Conservation (phyloP, 2,113 vertebrate genomes). For the Phainopepla nitens region DNA sequence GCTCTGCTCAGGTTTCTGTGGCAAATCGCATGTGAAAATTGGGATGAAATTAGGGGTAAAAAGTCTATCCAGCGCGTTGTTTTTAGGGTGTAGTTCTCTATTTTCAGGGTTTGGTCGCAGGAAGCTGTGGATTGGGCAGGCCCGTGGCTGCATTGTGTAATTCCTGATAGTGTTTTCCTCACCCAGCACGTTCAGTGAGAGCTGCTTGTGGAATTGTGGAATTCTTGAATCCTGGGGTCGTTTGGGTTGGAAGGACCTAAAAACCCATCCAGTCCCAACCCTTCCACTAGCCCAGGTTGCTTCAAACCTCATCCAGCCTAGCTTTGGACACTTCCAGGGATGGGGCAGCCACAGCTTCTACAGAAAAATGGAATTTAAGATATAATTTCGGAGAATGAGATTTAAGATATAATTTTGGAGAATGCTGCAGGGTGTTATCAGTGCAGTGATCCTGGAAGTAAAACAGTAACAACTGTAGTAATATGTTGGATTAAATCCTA, state of each 20-base stretch:
- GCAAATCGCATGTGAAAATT: accelerated
- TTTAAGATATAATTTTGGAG: not conserved
- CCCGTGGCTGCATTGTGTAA: accelerated
- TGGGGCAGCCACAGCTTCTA: not conserved
- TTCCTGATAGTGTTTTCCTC: accelerated
- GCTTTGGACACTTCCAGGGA: not conserved
- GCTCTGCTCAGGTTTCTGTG: accelerated
- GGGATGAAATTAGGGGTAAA: accelerated
- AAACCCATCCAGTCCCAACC: not conserved
- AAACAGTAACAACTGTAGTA: accelerated
- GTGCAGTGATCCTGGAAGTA: not conserved
- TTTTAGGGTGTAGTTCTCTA: not conserved
- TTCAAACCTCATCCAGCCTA: accelerated
- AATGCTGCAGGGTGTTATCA: accelerated
- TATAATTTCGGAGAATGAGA: not conserved
- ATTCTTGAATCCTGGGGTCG: not conserved
- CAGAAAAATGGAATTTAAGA: not conserved
- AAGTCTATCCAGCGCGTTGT: accelerated
- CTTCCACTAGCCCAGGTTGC: not conserved
- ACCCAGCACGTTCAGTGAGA: accelerated
- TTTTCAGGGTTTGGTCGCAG: not conserved
- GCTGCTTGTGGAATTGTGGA: not conserved
- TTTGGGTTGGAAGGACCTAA: not conserved
- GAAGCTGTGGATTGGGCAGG: not conserved
- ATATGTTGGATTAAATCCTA: accelerated